Percentiles rank a stretch among this genome's conserved stretches.
These are phyloP conservation scores for Metellina segmentata DNA, from an alignment of 2,888 invertebrate genomes.

Conservation along the genomic window DNA sequence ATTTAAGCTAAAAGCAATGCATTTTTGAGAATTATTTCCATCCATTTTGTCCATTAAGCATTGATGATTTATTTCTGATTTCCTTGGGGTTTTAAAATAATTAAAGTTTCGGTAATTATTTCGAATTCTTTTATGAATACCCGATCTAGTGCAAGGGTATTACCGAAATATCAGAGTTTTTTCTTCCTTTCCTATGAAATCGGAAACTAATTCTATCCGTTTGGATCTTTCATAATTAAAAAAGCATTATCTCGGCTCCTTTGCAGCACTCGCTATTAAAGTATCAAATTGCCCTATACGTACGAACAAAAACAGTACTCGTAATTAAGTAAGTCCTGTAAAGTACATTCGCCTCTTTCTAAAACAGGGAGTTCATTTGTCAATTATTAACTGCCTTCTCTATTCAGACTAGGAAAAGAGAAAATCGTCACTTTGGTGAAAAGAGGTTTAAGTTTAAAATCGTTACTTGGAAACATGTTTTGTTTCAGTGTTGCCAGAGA, in stretches of 20 bases:
- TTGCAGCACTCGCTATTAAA: background rate
- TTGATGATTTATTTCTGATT: background rate
- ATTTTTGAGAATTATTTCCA: background rate
- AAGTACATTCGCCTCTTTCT: background rate
- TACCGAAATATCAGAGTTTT: background rate
- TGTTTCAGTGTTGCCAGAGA: too few species aligned
- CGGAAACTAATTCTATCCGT: background rate
- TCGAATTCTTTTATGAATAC: constrained; percentile 1
- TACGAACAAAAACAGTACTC: background rate
- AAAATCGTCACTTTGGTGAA: background rate
- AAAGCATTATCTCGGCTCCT: background rate
- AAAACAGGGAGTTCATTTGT: constrained; percentile 9
- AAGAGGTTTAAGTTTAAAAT: background rate
- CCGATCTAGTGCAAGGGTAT: too few species aligned
- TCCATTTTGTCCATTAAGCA: background rate
- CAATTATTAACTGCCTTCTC: constrained; percentile 10
- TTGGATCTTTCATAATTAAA: constrained; percentile 15
- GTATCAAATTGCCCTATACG: background rate
- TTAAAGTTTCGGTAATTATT: constrained; percentile 6
- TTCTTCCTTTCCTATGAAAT: background rate
- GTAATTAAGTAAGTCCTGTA: constrained; percentile 7
- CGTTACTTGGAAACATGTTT: background rate
- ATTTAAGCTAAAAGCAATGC: background rate
- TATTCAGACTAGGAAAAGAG: background rate
- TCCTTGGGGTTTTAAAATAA: constrained; percentile 8